A percentile compares a stretch with the other conserved stretches of the same genome.
These are phyloP conservation scores for Stictocephala bisonia DNA, from an alignment of 2,888 invertebrate genomes.

Conservation along the genomic window DNA sequence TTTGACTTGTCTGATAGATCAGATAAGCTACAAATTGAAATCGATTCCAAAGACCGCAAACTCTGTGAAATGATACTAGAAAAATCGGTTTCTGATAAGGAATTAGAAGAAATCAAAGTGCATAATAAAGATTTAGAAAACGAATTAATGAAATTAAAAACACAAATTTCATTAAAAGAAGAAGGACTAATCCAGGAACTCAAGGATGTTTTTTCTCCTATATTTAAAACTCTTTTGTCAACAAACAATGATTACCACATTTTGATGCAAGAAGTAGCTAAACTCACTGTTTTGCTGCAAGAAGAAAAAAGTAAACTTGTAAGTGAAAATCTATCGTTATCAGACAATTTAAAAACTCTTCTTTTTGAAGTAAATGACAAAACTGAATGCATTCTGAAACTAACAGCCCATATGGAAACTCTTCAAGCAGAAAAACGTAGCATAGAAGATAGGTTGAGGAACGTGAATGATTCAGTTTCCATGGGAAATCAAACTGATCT, in stretches of 20 bases:
- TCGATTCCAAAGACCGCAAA: constrained; percentile 55
- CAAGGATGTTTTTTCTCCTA: too few species aligned
- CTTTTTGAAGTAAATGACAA: constrained; percentile 42
- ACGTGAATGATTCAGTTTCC: constrained; percentile 41
- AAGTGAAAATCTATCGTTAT: constrained; percentile 7
- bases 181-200: neutral
- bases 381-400: constrained; percentile 25
- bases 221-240: too few species aligned
- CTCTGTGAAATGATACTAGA: constrained; percentile 54
- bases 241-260: too few species aligned
- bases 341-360: neutral
- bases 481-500: constrained; percentile 21
- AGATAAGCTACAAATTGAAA: constrained; percentile 57
- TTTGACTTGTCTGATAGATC: constrained; percentile 37
- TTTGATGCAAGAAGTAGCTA: too few species aligned
- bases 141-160: constrained; percentile 27
- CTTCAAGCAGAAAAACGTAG: constrained; percentile 27
- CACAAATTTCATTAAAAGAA: neutral
- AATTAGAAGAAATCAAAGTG: constrained; percentile 29
- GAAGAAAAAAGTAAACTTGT: constrained; percentile 51
- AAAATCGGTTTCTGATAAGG: constrained; percentile 46
- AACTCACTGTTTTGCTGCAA: constrained; percentile 55
- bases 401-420: constrained; percentile 30
- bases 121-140: constrained; percentile 32
- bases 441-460: constrained; percentile 53